A percentile compares a stretch with the other conserved stretches of the same genome.
These are phyloP conservation scores for Sebastes alutus DNA, from an alignment of 2,797 vertebrate species.

Conservation along the genomic window DNA sequence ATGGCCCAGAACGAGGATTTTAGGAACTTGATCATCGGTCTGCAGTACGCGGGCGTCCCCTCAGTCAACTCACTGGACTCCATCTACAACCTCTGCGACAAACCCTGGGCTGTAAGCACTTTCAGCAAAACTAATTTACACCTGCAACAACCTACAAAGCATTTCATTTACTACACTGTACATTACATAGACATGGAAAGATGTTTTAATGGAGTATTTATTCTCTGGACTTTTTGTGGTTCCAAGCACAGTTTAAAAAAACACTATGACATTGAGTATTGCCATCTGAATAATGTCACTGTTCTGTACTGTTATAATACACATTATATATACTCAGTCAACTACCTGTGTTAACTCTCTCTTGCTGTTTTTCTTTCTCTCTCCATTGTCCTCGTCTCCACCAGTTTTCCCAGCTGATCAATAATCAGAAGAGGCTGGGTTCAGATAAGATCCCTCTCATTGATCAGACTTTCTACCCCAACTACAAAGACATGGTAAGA, in stretches of 20 bases:
- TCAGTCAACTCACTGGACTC: conserved; percentile 96
- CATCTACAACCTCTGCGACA: conserved; percentile 98
- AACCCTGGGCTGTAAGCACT: conserved; percentile 96
- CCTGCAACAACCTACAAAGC: neutral
- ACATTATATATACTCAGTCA: neutral
- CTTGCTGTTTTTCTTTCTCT: conserved; percentile 3
- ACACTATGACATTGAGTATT: neutral
- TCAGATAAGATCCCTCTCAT: conserved; percentile 96
- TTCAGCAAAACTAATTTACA: neutral
- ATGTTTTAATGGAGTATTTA: neutral
- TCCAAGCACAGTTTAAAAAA: neutral
- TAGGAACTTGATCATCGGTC: conserved; percentile 93
- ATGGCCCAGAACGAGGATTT: conserved; percentile 99
- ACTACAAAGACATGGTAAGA: conserved; percentile 98
- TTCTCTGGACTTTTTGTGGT: neutral
- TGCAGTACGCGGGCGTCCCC: conserved; percentile 94
- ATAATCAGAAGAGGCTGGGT: conserved; percentile 90
- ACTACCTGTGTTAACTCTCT: neutral
- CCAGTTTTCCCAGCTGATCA: conserved; percentile 96
- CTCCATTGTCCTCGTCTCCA: conserved; percentile 24
- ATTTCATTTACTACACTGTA: neutral
- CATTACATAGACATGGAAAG: neutral
- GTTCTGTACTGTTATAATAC: neutral
- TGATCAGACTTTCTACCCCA: conserved; percentile 98
- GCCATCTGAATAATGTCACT: neutral